Evolutionary conservation across 2,888 invertebrate genomes (phyloP).

Genomic region (Polyploca ridens): DNA sequence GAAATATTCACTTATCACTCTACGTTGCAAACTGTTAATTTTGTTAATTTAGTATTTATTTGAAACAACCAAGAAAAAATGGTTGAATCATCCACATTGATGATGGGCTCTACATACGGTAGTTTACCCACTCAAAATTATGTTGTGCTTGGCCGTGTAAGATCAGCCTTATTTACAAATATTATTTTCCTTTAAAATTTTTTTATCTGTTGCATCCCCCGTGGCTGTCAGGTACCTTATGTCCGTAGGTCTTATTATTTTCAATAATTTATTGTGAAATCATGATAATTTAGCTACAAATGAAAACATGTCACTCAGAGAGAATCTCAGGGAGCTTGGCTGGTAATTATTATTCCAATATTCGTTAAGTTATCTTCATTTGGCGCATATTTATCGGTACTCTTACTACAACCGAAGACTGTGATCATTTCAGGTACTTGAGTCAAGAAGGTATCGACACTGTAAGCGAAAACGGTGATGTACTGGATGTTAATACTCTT

Average conservation of each 20-base stretch:
- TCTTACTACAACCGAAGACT: slow-evolving; percentile 29
- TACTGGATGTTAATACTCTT: slow-evolving; percentile 86
- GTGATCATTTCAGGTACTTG: slow-evolving; percentile 86
- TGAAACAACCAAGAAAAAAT: too few relatives aligned
- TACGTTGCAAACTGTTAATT: too few relatives aligned
- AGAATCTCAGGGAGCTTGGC: slow-evolving; percentile 87
- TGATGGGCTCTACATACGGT: background rate
- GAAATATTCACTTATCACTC: too few relatives aligned
- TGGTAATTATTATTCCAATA: slow-evolving; percentile 80
- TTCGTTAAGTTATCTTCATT: slow-evolving; percentile 15
- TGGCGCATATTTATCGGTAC: slow-evolving; percentile 21
- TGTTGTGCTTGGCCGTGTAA: too few relatives aligned
- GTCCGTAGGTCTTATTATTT: slow-evolving; percentile 61
- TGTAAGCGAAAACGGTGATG: slow-evolving; percentile 86
- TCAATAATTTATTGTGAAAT: slow-evolving; percentile 65
- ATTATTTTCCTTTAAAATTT: slow-evolving; percentile 16
- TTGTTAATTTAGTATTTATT: too few relatives aligned
- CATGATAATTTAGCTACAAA: slow-evolving; percentile 65
- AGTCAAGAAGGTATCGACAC: slow-evolving; percentile 88
- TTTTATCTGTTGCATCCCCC: slow-evolving; percentile 28
- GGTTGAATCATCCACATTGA: too few relatives aligned
- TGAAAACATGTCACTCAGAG: slow-evolving; percentile 85
- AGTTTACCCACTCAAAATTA: background rate
- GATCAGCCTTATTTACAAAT: background rate
- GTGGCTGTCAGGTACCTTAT: slow-evolving; percentile 63